Conservation (phyloP, 2,797 vertebrate species). For the Sciurus vulgaris region DNA sequence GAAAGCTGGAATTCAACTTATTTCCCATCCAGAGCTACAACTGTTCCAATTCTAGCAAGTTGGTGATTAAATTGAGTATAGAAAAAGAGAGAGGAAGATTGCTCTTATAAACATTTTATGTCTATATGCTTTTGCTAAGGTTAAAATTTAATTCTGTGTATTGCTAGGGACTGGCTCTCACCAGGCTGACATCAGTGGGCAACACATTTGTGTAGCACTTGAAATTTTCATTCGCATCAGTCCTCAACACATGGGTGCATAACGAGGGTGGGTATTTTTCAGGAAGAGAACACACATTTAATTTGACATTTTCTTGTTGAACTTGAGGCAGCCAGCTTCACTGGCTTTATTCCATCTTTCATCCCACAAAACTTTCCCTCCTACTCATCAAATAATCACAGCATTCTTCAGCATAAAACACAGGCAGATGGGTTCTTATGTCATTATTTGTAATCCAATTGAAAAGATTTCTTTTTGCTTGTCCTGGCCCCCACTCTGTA, state of each 20-base stretch:
- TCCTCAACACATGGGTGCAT: conserved; percentile 68
- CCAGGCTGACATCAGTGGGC: neutral
- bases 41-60: conserved; percentile 70
- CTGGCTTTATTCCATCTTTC: conserved; percentile 79
- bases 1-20: conserved; percentile 73
- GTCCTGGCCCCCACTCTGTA: conserved; percentile 12
- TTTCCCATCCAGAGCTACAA: conserved; percentile 71
- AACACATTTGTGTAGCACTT: neutral
- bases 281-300: conserved; percentile 81
- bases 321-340: conserved; percentile 79
- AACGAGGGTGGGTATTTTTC: conserved; percentile 76
- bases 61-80: conserved; percentile 69
- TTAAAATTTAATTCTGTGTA: neutral
- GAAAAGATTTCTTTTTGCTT: conserved; percentile 71
- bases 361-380: conserved; percentile 80
- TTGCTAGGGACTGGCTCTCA: neutral
- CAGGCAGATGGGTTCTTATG: conserved; percentile 81
- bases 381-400: conserved; percentile 81
- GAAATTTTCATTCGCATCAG: conserved; percentile 67
- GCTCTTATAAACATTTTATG: conserved; percentile 30
- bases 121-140: neutral
- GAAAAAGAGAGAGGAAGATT: conserved; percentile 59
- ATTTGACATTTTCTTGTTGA: conserved; percentile 84
- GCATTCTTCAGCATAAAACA: conserved; percentile 79
- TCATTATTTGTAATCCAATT: conserved; percentile 79